Evolutionary conservation across 1,140 invertebrate species (phyloP), one percentile per base, ranked within the genome.

Genomic region (Solenopsis fugax): DNA sequence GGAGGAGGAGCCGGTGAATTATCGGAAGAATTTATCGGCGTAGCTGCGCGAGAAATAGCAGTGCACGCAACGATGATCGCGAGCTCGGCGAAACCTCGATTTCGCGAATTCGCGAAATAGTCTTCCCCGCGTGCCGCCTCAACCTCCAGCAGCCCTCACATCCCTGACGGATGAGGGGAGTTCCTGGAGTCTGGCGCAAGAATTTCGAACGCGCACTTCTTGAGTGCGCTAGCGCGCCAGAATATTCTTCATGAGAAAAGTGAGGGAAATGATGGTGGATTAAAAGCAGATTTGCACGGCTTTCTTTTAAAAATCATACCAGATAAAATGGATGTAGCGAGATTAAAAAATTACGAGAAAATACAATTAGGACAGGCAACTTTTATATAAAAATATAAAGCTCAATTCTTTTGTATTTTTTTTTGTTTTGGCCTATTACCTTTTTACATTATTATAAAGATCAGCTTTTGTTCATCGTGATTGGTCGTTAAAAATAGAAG

Each of bases 71-170:
- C 67, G 69, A 41, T 75, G 54, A 84, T 84, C 80, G 80, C 41
- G 54, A 60, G 41, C 80, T 60, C 41, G 67, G 41, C 60, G 56
- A 45, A 62, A 52, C 48, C 73, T 54, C 64, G 87, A 85, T 88
- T 89, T 88, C 80, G 75, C 58, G 87, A 88, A 89, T 89, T 89
- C 87, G 87, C 75, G 87, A 80, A 86, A 89, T 71, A 85, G 52
- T 89, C 75, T 88, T 34, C 67, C 29, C 69, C 29, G 80, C 56
- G 50, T 41, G 37, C 29, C 29, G 48, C 21, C 65, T 58, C 77
- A 54, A 45, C 41, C 50, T 18, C 56, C 65, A 24, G 18, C 48
- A 48, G 29, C 41, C 29, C 34, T 16, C 76, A 41, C 37, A 41
- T 52, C 50, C n/a, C 12, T 21, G 21, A 60, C 29, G 29, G 81